Base-by-base conservation (phyloP, 2,113 vertebrate genomes). In the Engraulis encrasicolus region DNA sequence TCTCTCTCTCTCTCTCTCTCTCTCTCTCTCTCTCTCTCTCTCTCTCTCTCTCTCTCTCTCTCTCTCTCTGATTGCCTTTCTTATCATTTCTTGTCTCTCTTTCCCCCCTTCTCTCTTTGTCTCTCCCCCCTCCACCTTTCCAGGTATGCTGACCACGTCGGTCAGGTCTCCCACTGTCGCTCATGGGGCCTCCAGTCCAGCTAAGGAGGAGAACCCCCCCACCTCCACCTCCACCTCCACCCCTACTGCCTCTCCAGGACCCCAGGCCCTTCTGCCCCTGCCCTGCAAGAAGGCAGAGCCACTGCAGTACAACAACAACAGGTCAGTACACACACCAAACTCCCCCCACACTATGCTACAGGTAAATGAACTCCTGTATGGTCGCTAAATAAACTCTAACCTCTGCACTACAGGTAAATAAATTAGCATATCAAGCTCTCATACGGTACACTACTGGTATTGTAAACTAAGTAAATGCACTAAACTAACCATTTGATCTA, bases 231-330 rank as follows among this genome's bases (percentile, higher is more conserved):
- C n/a, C n/a, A n/a, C n/a, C n/a, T n/a, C n/a, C n/a, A n/a, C n/a
- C n/a, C n/a, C n/a, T n/a, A n/a, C n/a, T n/a, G n/a, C n/a, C n/a
- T n/a, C 14, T 50, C 17, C 81, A 2, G 54, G 80, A 23, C 1
- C 84, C 12, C 85, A 88, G 31, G 31, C 82, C 9, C 91, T 93
- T 86, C 86, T 96, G 50, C 92, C 94, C 0, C 83, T 91, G 50
- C 83, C 88, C 1, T 85, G 40, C 5, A 52, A 90, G 6, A 85
- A 90, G 0, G 90, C 93, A 0, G 93, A 95, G 18, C 49, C 89
- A n/a, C 85, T 92, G 27, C 93, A 94, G 66, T 93, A 94, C 91
- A 88, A 90, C 0, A 94, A 94, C 90, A 96, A 95, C 88, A 91
- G 85, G 87, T 74, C 31, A 74, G 17, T 14, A 11, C 7, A 9